phyloP scores from a whole-genome alignment of 2,888 invertebrate genomes.

The Meteorus colon region DNA sequence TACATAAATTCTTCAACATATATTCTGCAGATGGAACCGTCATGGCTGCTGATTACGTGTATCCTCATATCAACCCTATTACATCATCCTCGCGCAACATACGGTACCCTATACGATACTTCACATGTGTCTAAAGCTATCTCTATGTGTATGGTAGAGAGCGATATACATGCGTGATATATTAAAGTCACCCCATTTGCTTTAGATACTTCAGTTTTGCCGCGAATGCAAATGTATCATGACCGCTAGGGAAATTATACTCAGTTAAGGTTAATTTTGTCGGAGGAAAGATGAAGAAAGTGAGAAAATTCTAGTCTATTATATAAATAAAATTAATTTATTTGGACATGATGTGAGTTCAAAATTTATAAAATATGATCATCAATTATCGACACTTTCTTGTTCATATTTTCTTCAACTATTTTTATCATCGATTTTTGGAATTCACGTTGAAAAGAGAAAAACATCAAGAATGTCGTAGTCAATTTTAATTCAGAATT shows the following conservation, averaged over 20 bases:
- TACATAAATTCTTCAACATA: conserved; percentile 9
- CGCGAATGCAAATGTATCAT: background rate
- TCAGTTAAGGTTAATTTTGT: background rate
- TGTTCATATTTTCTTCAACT: too few relatives aligned
- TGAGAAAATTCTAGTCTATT: too few relatives aligned
- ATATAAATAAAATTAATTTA: too few relatives aligned
- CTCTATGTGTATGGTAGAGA: background rate
- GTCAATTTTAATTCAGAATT: too few relatives aligned
- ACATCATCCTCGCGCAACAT: conserved; percentile 32
- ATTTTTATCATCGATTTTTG: too few relatives aligned
- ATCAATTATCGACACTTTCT: too few relatives aligned
- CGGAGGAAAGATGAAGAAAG: too few relatives aligned
- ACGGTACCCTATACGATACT: conserved; percentile 11
- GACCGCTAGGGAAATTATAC: conserved; percentile 9
- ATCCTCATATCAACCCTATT: conserved; percentile 35
- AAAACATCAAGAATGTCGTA: too few relatives aligned
- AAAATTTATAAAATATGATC: too few relatives aligned
- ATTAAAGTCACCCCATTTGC: background rate
- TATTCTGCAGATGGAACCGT: conserved; percentile 46
- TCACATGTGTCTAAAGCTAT: background rate
- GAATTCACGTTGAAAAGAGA: too few relatives aligned
- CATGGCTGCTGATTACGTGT: conserved; percentile 49
- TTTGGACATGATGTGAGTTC: too few relatives aligned
- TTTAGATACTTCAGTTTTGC: background rate
- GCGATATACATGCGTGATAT: background rate